Conservation (phyloP, 2,797 vertebrate genomes). For the Astyanax mexicanus region DNA sequence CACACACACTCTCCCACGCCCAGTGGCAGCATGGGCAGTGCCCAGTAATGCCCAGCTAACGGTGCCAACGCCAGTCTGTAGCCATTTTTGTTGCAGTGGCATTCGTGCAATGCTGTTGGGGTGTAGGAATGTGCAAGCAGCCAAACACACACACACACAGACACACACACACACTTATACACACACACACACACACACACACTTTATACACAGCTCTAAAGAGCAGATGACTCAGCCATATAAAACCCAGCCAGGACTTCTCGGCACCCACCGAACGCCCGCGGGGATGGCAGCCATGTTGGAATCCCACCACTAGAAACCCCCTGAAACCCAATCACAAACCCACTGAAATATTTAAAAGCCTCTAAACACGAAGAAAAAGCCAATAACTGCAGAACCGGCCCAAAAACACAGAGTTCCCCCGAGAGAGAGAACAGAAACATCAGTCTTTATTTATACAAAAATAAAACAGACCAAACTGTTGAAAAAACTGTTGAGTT, state of each 20-base stretch:
- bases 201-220: conserved; percentile 73
- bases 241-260: conserved; percentile 76
- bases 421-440: no score
- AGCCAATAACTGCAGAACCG: not conserved
- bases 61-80: conserved; percentile 39
- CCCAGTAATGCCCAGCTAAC: conserved; percentile 59
- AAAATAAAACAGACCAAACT: not conserved
- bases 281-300: conserved; percentile 74
- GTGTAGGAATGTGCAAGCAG: conserved; percentile 36
- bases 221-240: conserved; percentile 71
- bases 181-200: no score
- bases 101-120: conserved; percentile 33
- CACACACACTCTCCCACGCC: conserved; percentile 14
- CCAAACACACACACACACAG: conserved; percentile 25
- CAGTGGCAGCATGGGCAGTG: conserved; percentile 56
- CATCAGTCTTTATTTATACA: no score
- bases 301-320: conserved; percentile 56
- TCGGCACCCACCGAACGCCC: conserved; percentile 75
- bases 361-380: not conserved
- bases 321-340: not conserved
- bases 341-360: not conserved
- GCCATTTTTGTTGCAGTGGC: conserved; percentile 9
- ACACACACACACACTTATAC: no score
- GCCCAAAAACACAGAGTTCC: not conserved
- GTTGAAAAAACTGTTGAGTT: no score